Base-by-base conservation (phyloP, 2,113 vertebrate species). In the Scartelaos histophorus region DNA sequence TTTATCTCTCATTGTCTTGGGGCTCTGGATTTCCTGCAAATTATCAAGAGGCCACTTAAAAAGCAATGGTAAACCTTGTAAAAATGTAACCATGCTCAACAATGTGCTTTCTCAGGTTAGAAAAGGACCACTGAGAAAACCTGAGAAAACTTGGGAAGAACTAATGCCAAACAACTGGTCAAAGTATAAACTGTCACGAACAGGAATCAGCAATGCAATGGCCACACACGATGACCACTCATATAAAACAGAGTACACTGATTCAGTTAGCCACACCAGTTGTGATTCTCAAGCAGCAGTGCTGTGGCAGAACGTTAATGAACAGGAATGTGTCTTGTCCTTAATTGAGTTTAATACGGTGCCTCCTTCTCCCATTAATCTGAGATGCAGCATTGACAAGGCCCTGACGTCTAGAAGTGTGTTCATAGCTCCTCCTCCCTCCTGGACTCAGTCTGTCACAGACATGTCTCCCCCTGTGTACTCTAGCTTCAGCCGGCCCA, bases 351-450 rank as follows among this genome's bases (percentile, higher is more conserved):
- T 96, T 67, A 93, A 93, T 78, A 93, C 95, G 86, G 80, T 87
- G 12, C 95, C 96, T 0, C 96, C 91, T 0, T 97, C 96, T 19
- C 96, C 96, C 67, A 94, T 97, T 57, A 95, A 96, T 88, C 91
- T 97, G 68, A 94, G 95, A 66, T 92, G 90, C 64, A 95, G 95
- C 90, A 95, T 96, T 45, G 95, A 97, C 47, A 92, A 93, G 0
- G 95, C 96, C 0, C 93, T 97, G n/a, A 84, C 78, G 3, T 53
- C 83, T 49, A 94, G 94, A 13, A 76, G 93, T 69, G 85, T 96
- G 29, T 97, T 97, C 38, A 83, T 87, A 16, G 89, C 87, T 74
- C 92, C 91, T 11, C 92, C 92, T 72, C 90, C 93, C 46, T 88
- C 89, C 13, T 92, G 78, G 83, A 82, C 88, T 58, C 85, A 80